These are phyloP conservation scores for Schlechtendalia chinensis DNA, from an alignment of 1,140 invertebrate genomes.

Conservation along the genomic window DNA sequence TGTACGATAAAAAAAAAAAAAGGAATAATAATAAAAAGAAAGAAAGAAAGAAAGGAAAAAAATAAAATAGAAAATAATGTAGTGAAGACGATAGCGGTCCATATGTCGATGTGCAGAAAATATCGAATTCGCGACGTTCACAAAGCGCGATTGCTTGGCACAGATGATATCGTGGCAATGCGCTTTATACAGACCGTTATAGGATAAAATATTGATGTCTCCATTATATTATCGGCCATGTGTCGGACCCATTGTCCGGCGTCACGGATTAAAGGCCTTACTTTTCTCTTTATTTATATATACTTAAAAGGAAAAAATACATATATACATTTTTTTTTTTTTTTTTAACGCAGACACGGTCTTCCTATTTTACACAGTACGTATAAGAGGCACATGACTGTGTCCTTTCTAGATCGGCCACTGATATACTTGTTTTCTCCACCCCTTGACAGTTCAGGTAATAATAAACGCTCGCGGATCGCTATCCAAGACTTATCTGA, in stretches of 20 bases:
- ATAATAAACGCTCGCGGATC: constrained; percentile 37
- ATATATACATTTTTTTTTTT: constrained; percentile 18
- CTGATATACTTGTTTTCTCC: constrained; percentile 25
- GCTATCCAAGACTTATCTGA: constrained; percentile 37
- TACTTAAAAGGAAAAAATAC: background rate
- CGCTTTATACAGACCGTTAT: constrained; percentile 6
- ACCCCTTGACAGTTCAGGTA: constrained; percentile 42
- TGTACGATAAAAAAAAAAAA: constrained; percentile 29
- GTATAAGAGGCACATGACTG: background rate
- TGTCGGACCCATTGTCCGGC: constrained; percentile 43
- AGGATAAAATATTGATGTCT: constrained; percentile 44
- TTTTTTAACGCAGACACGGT: constrained; percentile 26
- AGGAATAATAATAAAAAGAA: too few relatives aligned
- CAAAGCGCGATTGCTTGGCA: background rate
- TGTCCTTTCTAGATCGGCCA: constrained; percentile 32
- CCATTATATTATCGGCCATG: constrained; percentile 48
- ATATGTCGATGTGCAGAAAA: constrained; percentile 22
- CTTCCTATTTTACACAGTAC: constrained; percentile 34
- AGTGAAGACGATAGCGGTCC: constrained; percentile 23
- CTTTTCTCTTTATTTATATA: constrained; percentile 30
- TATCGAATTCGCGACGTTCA: constrained; percentile 45
- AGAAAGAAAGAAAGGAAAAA: background rate
- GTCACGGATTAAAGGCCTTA: constrained; percentile 42
- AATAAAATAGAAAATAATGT: background rate
- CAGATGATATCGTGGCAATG: constrained; percentile 27